Base-by-base conservation (phyloP, 2,888 invertebrate genomes). In the Phortica magna region DNA sequence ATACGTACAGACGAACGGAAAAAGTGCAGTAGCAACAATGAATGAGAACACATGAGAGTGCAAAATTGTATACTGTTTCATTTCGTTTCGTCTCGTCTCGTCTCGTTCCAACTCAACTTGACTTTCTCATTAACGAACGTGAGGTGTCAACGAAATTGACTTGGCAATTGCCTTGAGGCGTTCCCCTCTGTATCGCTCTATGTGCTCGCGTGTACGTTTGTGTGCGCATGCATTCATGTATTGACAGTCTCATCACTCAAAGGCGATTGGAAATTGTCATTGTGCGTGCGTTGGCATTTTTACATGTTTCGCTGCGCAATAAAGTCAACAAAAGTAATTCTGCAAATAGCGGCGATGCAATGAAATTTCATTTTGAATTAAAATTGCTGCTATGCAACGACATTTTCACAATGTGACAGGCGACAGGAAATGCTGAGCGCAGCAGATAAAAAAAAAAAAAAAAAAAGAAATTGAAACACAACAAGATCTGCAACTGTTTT, bases 61-160 rank as follows among this genome's bases (percentile, higher is more conserved):
- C 61, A 61, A 7, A 67, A 22, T 5, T 31, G 31, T 31, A 31
- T 31, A 4, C 31, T 4, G 5, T 14, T 6, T 7, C 14, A 7
- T 9, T 12, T 2, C 14, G 7, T 9, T 14, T 48, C 48, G 14
- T 14, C 7, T 48, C 48, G 14, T 14, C 1, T 48, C 48, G 1
- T 48, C 48, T 48, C 14, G 2, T 9, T 2, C 4, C 14, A 14
- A 6, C 48, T 5, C 14, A 14, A 48, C 48, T 48, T 48, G 48
- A 31, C 31, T 48, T 6, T 2, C 81, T 85, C 88, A 89, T 89
- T 91, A 91, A 91, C 90, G 89, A 90, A 91, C 90, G 91, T 88
- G 87, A 88, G 88, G 88, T 91, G 91, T 91, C 91, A 89, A 88
- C 83, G 83, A 84, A 91, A 90, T 89, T 91, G 91, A 91, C 91